Percentiles rank a stretch among this genome's conserved stretches.
phyloP scores from a whole-genome alignment of 2,113 vertebrate species.

The Dermatemys mawii region DNA sequence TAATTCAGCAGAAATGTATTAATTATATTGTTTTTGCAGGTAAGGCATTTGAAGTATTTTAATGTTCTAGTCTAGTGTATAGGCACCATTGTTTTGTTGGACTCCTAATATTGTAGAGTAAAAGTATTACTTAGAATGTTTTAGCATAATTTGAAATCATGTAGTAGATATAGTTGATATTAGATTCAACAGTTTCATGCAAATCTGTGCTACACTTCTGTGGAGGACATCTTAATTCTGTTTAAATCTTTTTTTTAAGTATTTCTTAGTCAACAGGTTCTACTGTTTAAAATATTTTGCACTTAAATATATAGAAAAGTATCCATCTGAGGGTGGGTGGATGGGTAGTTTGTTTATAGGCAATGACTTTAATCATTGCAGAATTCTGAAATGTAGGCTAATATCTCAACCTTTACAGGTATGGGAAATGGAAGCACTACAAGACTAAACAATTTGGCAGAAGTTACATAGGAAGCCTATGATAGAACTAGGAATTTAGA shows the following conservation, averaged over 20 bases:
- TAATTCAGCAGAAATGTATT: neutral
- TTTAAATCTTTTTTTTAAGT: slow-evolving; percentile 18
- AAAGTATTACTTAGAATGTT: slow-evolving; percentile 20
- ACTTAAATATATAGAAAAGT: neutral
- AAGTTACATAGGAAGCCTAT: neutral
- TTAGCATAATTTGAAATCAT: neutral
- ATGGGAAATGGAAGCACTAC: neutral
- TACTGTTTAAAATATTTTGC: neutral
- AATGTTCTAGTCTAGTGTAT: neutral
- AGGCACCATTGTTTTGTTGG: neutral
- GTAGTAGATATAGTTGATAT: neutral
- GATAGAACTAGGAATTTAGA: neutral
- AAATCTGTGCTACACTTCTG: neutral
- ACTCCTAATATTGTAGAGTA: slow-evolving; percentile 28
- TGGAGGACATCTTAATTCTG: neutral
- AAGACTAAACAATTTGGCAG: neutral
- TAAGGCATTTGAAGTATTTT: slow-evolving; percentile 1
- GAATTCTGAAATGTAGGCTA: neutral
- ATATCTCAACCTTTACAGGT: neutral
- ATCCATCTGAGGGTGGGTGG: neutral
- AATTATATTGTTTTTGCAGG: neutral
- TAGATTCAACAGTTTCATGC: neutral
- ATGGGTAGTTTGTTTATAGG: neutral
- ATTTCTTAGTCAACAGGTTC: neutral
- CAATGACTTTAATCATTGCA: neutral